These are phyloP conservation scores for Drosophila persimilis DNA, from an alignment of 1,140 invertebrate genomes.

Conservation along the genomic window DNA sequence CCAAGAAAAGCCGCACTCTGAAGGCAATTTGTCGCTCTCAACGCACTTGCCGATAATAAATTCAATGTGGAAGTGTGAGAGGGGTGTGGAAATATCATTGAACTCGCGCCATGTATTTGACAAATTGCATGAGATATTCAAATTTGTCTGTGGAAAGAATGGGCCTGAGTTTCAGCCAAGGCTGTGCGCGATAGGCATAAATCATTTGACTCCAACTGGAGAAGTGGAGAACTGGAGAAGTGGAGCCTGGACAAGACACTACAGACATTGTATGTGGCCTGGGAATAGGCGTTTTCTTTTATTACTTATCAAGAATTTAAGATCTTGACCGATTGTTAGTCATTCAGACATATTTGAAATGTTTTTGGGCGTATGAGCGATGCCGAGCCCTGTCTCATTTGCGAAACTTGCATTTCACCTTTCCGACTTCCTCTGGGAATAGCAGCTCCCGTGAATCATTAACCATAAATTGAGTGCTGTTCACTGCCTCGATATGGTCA, in stretches of 20 bases:
- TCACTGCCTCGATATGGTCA: slow-evolving; percentile 70
- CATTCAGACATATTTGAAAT: neutral
- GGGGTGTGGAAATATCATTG: slow-evolving; percentile 28
- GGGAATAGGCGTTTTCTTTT: slow-evolving; percentile 40
- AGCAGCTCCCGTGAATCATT: slow-evolving; percentile 32
- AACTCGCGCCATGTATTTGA: slow-evolving; percentile 36
- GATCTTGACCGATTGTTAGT: slow-evolving; percentile 24
- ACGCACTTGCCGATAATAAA: slow-evolving; percentile 66
- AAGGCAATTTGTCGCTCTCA: slow-evolving; percentile 46
- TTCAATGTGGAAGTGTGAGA: slow-evolving; percentile 17
- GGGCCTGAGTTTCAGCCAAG: slow-evolving; percentile 53
- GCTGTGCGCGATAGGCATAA: slow-evolving; percentile 53
- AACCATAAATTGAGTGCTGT: slow-evolving; percentile 30
- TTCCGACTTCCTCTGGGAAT: slow-evolving; percentile 43
- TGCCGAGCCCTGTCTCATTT: neutral
- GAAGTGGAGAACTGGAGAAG: neutral
- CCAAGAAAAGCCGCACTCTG: slow-evolving; percentile 25
- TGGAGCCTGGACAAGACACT: slow-evolving; percentile 27
- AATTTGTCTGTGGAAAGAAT: slow-evolving; percentile 54
- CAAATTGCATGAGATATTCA: slow-evolving; percentile 70
- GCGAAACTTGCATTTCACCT: slow-evolving; percentile 14
- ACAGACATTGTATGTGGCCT: slow-evolving; percentile 34
- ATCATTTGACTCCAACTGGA: slow-evolving; percentile 47
- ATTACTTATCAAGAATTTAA: slow-evolving; percentile 25
- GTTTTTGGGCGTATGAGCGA: slow-evolving; percentile 12